Percentiles rank a stretch among this genome's conserved stretches.
These are phyloP conservation scores for Drosophila gunungcola DNA, from an alignment of 1,140 invertebrate species.

Conservation along the genomic window DNA sequence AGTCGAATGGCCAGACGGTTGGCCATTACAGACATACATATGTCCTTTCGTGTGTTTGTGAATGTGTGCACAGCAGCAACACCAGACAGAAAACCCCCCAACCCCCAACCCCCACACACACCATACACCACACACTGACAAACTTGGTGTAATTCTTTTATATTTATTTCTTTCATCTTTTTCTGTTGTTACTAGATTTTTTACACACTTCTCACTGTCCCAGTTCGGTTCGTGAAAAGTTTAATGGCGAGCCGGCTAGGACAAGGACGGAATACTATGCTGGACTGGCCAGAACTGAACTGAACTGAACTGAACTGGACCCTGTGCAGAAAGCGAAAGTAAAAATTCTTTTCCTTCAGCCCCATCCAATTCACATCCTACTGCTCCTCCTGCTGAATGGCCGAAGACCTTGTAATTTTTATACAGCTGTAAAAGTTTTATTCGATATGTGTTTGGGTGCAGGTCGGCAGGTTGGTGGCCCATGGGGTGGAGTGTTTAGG, in stretches of 20 bases:
- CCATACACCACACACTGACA: slow-evolving; percentile 51
- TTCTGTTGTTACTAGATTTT: slow-evolving; percentile 83
- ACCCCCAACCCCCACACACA: slow-evolving; percentile 15
- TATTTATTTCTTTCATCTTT: slow-evolving; percentile 84
- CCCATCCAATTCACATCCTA: neutral
- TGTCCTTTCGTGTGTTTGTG: slow-evolving; percentile 30
- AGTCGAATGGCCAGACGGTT: slow-evolving; percentile 63
- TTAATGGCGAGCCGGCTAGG: slow-evolving; percentile 74
- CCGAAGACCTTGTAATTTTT: slow-evolving; percentile 82
- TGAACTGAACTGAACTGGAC: slow-evolving; percentile 10
- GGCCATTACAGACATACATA: slow-evolving; percentile 58
- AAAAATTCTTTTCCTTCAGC: slow-evolving; percentile 70
- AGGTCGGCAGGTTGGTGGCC: slow-evolving; percentile 8
- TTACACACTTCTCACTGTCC: slow-evolving; percentile 74
- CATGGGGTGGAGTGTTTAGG: neutral
- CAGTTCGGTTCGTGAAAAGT: slow-evolving; percentile 82
- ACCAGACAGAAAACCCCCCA: slow-evolving; percentile 60
- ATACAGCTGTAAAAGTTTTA: slow-evolving; percentile 82
- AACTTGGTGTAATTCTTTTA: slow-evolving; percentile 81
- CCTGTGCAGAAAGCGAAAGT: slow-evolving; percentile 71
- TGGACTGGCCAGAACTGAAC: neutral
- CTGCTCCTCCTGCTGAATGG: slow-evolving; percentile 57
- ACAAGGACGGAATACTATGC: slow-evolving; percentile 46
- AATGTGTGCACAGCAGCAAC: slow-evolving; percentile 45
- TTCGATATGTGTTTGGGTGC: slow-evolving; percentile 77